phyloP scores from a whole-genome alignment of 64 coral and sea anemone genomes.

The Pocillopora verrucosa region DNA sequence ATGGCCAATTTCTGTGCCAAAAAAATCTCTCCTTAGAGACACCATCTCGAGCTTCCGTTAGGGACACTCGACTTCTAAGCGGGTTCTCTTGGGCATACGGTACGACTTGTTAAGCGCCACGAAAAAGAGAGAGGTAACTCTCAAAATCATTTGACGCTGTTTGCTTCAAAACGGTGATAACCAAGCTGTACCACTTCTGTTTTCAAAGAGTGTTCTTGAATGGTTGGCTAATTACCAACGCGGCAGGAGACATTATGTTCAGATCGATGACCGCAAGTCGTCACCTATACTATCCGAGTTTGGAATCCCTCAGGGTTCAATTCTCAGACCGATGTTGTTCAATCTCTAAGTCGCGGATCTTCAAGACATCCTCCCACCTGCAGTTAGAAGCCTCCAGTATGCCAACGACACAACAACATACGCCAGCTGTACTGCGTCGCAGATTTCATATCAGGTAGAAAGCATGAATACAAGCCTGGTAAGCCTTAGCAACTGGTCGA shows the following conservation, averaged over 20 bases:
- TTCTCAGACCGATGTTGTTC: background rate
- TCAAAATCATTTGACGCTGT: slow-evolving; percentile 5
- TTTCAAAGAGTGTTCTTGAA: slow-evolving; percentile 11
- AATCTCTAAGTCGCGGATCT: slow-evolving; percentile 20
- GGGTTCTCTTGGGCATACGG: background rate
- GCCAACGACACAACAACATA: too few relatives aligned
- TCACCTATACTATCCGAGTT: background rate
- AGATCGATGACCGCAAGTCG: slow-evolving; percentile 22
- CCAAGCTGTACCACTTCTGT: background rate
- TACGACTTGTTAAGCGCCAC: slow-evolving; percentile 8
- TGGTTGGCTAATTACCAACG: slow-evolving; percentile 14
- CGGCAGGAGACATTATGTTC: slow-evolving; percentile 10
- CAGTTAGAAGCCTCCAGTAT: too few relatives aligned
- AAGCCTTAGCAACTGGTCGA: too few relatives aligned
- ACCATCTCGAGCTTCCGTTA: too few relatives aligned
- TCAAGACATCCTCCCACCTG: background rate
- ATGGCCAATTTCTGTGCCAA: too few relatives aligned
- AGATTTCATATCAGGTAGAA: too few relatives aligned
- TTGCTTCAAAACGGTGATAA: slow-evolving; percentile 7
- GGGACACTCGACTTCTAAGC: too few relatives aligned
- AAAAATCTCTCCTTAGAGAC: too few relatives aligned
- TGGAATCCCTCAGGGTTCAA: slow-evolving; percentile 27
- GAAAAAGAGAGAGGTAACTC: slow-evolving; percentile 14
- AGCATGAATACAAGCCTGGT: too few relatives aligned
- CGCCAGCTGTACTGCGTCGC: too few relatives aligned